Evolutionary conservation across 1,140 invertebrate species (phyloP), one percentile per base, ranked within the genome.

Genomic region (Monochamus saltuarius): DNA sequence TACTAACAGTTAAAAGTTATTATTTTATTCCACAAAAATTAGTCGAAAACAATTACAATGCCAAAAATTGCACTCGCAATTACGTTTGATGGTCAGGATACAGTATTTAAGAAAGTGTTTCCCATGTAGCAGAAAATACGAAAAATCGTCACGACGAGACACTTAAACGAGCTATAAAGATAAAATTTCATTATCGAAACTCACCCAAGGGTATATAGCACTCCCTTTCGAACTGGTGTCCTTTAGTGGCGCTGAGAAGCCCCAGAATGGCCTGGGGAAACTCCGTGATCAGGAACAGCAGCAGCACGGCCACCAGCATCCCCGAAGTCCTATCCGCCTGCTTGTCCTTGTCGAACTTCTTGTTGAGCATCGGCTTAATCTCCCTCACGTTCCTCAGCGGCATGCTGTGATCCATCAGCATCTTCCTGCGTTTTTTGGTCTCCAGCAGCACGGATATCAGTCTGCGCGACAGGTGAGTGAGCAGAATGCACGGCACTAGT

Each of bases 231-330:
- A 95, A 92, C 10, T 81, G 77, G 13, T 85, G 78, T 1, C 89
- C 91, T 0, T 90, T 77, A 2, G 88, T 77, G 1, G 86, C 88
- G 47, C 85, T 89, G 0, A 95, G 81, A n/a, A 95, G 79, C 1
- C 90, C 91, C 49, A 95, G 83, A 19, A 94, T 87, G 1, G 91
- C 92, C 66, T 95, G 92, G 0, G 92, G 92, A 62, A 95, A 87
- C 74, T 92, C 90, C 0, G 90, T 92, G 11, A 90, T 83, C 0
- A 98, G 82, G 73, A 98, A 98, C 0, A 98, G 83, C 2, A 95
- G 81, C 0, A 98, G 82, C 0, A 99, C 89, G 0, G 94, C 93
- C 8, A 99, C 79, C 36, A 98, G 79, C 96, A 99, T 98, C 13
- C 87, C 82, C 0, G 96, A 98, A 0, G 96, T 99, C 17, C 92